A percentile compares a stretch with the other conserved stretches of the same genome.
phyloP scores from a whole-genome alignment of 2,888 invertebrate species.

The Brachypalpus laphriformis region DNA sequence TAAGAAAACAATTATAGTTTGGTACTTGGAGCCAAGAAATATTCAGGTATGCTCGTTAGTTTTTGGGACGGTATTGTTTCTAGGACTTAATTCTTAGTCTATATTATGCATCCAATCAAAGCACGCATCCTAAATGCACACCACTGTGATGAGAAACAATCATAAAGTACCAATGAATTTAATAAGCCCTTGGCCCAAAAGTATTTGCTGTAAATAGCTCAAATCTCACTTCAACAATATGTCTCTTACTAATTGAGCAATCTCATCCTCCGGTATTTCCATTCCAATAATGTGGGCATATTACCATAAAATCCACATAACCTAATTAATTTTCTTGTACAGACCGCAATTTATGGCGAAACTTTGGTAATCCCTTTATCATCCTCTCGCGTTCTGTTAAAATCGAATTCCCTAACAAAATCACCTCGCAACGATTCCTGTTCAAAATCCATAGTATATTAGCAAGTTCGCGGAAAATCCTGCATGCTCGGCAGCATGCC shows the following conservation, averaged over 20 bases:
- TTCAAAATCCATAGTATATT: conserved; percentile 38
- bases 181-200: too few relatives aligned
- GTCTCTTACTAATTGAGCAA: background rate
- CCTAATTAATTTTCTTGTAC: conserved; percentile 40
- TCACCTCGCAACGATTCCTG: conserved; percentile 1
- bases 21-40: too few relatives aligned
- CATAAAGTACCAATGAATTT: too few relatives aligned
- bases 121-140: too few relatives aligned
- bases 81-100: too few relatives aligned
- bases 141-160: too few relatives aligned
- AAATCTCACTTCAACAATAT: background rate
- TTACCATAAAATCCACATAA: conserved; percentile 14
- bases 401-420: conserved; percentile 31
- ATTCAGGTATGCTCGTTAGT: too few relatives aligned
- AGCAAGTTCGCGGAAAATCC: conserved; percentile 36
- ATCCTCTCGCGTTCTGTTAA: conserved; percentile 4
- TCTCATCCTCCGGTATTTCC: background rate
- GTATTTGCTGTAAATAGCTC: too few relatives aligned
- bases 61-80: too few relatives aligned
- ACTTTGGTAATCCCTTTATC: background rate
- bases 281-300: background rate
- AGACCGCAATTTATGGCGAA: conserved; percentile 8
- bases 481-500: background rate
- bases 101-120: too few relatives aligned
- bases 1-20: too few relatives aligned